Base-by-base conservation (phyloP, 1,140 invertebrate genomes). In the Cylas formicarius region DNA sequence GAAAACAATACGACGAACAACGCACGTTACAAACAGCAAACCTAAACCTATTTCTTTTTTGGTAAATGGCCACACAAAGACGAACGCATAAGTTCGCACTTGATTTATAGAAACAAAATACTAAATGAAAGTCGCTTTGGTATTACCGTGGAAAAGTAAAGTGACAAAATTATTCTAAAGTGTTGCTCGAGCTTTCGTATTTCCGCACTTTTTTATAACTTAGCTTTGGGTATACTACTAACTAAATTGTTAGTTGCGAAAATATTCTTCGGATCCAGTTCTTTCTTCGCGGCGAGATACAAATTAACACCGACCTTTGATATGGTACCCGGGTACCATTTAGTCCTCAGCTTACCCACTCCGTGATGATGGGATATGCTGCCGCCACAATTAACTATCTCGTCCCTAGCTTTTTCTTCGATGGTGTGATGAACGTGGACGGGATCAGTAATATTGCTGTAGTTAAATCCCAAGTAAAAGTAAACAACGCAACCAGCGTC, bases 311-410 rank as follows among this genome's bases (percentile, higher is more conserved):
- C 90, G 2, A 81, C 70, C 9, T 78, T 67, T 2, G 90, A 90
- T 1, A 97, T 82, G 0, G 81, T 77, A 2, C 71, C 63, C 5
- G 70, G 66, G 55, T 92, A 94, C 81, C 90, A 97, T 51, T 79
- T 76, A 40, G 84, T 82, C 22, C 95, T 71, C 26, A 97, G 69
- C 69, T 98, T 98, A 0, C 95, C 95, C 14, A 98, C 81, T 26
- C 93, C 93, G 67, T 97, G 94, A 68, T 97, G 93, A 71, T 98
- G 93, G 1, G 91, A 96, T 48, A 99, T 76, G 46, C 89, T 94
- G 26, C 93, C 94, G 22, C 90, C 93, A 63, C 68, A 79, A 2
- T 84, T 82, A 9, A 99, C 68, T 44, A 99, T 96, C 69, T 97
- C 93, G 52, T 96, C 82, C 26, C 95, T 70, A 0, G 93, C 94